Conservation (phyloP, 2,888 invertebrate species). For the Epirrita christyi region DNA sequence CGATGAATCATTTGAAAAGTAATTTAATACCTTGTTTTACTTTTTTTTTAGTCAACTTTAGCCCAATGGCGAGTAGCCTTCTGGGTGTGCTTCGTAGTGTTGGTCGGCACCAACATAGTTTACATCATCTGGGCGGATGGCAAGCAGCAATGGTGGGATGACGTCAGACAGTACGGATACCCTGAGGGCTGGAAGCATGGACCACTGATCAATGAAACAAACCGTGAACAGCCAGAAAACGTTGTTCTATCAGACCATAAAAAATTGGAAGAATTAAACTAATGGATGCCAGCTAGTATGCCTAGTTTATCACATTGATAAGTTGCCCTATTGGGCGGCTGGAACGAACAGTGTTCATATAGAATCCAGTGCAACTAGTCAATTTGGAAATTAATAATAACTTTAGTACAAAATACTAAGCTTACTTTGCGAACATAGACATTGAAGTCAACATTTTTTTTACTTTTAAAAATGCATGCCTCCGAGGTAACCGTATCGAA, state of each 20-base stretch:
- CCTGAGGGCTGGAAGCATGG: slow-evolving; percentile 74
- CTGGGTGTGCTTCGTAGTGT: slow-evolving; percentile 88
- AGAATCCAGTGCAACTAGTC: slow-evolving; percentile 55
- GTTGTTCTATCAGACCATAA: slow-evolving; percentile 56
- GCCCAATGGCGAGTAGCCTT: slow-evolving; percentile 86
- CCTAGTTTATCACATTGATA: not conserved
- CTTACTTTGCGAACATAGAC: slow-evolving; percentile 1
- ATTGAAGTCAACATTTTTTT: not conserved
- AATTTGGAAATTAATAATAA: slow-evolving; percentile 36
- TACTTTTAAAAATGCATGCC: too few species aligned
- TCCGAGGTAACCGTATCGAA: too few species aligned
- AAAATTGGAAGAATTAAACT: slow-evolving; percentile 21
- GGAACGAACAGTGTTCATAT: slow-evolving; percentile 11
- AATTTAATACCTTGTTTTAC: slow-evolving; percentile 1
- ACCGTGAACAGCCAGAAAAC: slow-evolving; percentile 56
- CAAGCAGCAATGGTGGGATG: slow-evolving; percentile 90
- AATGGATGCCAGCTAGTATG: not conserved
- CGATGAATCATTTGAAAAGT: not conserved
- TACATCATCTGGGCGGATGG: slow-evolving; percentile 88
- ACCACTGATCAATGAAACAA: slow-evolving; percentile 51
- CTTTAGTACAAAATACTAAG: slow-evolving; percentile 17
- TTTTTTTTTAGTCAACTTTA: slow-evolving; percentile 63
- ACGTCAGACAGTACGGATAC: slow-evolving; percentile 78
- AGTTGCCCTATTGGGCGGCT: not conserved
- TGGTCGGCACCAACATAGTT: slow-evolving; percentile 86